Percentiles rank a stretch among this genome's conserved stretches.
Evolutionary conservation across 1,140 invertebrate species (phyloP).

Genomic region (Myzus persicae): DNA sequence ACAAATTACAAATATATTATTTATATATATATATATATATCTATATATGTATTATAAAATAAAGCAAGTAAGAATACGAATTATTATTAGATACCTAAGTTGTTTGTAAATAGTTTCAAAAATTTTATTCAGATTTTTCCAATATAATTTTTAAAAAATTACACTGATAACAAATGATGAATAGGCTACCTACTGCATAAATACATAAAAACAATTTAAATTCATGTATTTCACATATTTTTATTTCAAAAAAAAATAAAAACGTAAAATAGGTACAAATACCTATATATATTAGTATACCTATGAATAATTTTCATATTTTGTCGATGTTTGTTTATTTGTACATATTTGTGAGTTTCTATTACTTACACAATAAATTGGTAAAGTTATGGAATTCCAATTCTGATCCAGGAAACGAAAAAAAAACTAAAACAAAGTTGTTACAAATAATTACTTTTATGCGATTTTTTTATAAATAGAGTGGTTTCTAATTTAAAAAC

Average conservation of each 20-base stretch:
- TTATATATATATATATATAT: too few relatives aligned
- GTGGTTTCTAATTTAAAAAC: neutral
- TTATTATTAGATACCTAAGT: neutral
- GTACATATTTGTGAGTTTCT: neutral
- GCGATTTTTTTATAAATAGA: neutral
- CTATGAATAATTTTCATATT: neutral
- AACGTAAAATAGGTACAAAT: neutral
- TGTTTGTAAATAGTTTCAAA: neutral
- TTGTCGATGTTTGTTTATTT: neutral
- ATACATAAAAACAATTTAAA: neutral
- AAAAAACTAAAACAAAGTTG: neutral
- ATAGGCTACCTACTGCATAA: neutral
- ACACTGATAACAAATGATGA: neutral
- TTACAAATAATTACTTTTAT: neutral
- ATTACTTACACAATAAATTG: neutral
- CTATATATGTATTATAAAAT: neutral
- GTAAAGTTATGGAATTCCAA: neutral
- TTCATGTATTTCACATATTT: neutral
- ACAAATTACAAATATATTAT: too few relatives aligned
- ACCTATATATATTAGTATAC: neutral
- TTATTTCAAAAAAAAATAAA: neutral
- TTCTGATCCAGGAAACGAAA: neutral
- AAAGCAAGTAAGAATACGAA: neutral
- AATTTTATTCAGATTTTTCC: neutral
- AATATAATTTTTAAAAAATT: neutral